phyloP scores from a whole-genome alignment of 2,888 invertebrate genomes.

The Lasioglossum villosulum region DNA sequence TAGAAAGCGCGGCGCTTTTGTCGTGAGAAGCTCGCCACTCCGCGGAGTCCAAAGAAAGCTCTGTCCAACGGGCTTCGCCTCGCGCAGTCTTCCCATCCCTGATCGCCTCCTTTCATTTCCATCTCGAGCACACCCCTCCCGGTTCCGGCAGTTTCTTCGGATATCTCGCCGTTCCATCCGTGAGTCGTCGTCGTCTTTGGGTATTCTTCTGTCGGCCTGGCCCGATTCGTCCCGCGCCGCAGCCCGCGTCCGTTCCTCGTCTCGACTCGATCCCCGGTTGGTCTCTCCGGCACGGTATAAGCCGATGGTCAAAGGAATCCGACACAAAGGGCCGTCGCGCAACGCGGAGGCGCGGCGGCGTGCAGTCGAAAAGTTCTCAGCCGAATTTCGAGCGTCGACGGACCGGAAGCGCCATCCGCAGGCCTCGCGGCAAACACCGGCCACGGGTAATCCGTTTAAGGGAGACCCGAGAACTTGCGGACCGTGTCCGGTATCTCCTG shows the following conservation, averaged over 20 bases:
- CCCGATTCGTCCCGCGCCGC: background rate
- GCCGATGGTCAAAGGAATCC: constrained; percentile 50
- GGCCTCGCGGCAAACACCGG: background rate
- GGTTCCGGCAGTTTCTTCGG: constrained; percentile 20
- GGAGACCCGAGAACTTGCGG: constrained; percentile 25
- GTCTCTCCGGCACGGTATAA: constrained; percentile 30
- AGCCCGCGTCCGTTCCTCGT: background rate
- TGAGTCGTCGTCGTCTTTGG: background rate
- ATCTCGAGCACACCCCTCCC: constrained; percentile 3
- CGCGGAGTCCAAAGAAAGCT: background rate
- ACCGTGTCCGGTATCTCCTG: background rate
- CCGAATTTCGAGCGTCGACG: constrained; percentile 32
- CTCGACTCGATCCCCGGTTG: constrained; percentile 7
- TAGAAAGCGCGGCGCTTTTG: constrained; percentile 1
- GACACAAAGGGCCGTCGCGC: constrained; percentile 35
- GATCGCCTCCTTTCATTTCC: constrained; percentile 20
- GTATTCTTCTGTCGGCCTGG: constrained; percentile 28
- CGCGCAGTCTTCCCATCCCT: constrained; percentile 10
- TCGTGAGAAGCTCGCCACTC: background rate
- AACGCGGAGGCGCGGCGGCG: constrained; percentile 2
- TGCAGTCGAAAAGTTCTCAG: constrained; percentile 43
- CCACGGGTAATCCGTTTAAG: constrained; percentile 38
- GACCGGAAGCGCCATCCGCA: constrained; percentile 24
- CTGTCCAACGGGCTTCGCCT: background rate
- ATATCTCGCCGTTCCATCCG: constrained; percentile 21